A percentile compares a stretch with the other conserved stretches of the same genome.
Conservation (phyloP, 2,888 invertebrate genomes). For the Gymnoscelis rufifasciata region DNA sequence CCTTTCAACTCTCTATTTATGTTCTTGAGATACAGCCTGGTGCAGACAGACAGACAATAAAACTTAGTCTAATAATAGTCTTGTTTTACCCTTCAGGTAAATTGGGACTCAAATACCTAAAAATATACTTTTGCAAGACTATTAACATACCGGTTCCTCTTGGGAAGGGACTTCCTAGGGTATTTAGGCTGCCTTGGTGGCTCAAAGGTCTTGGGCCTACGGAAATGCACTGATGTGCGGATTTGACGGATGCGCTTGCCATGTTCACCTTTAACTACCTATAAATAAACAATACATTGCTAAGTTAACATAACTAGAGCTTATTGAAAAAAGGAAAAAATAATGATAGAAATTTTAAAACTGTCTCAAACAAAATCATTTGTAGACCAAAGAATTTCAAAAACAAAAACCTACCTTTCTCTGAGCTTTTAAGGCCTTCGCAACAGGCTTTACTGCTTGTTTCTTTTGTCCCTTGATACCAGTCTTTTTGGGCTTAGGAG, state of each 20-base stretch:
- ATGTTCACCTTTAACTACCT: conserved; percentile 95
- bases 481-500: conserved; percentile 77
- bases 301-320: no score
- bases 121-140: neutral
- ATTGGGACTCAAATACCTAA: no score
- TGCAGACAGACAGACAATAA: no score
- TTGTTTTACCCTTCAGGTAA: no score
- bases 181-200: conserved; percentile 96
- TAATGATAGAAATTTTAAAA: no score
- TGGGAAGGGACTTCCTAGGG: conserved; percentile 95
- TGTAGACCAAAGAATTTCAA: no score
- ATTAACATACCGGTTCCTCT: conserved; percentile 88
- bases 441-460: conserved; percentile 75
- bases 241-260: conserved; percentile 93
- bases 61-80: no score
- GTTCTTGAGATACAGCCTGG: no score
- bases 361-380: no score
- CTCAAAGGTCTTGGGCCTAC: conserved; percentile 94
- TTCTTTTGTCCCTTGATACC: conserved; percentile 78
- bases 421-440: conserved; percentile 91
- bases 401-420: conserved; percentile 82
- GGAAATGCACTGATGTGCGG: conserved; percentile 97
- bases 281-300: conserved; percentile 36
- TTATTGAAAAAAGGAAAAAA: no score
- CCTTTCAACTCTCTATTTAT: no score